Evolutionary conservation across 2,797 vertebrate species (phyloP).

Genomic region (Xyrichtys novacula): DNA sequence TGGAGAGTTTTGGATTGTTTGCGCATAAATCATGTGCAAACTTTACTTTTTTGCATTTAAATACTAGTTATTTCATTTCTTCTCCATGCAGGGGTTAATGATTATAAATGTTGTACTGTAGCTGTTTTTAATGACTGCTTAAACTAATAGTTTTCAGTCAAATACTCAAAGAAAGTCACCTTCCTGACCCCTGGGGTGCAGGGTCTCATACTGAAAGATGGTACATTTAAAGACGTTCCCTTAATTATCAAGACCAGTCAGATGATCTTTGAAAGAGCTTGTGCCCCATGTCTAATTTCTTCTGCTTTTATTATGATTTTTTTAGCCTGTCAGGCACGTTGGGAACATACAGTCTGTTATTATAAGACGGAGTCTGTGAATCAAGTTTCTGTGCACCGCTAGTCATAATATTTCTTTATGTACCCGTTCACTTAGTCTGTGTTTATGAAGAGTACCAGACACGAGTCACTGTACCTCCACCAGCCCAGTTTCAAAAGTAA

Average conservation of each 20-base stretch:
- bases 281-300: not conserved
- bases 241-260: not conserved
- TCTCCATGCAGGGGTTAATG: not conserved
- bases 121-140: not conserved
- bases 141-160: not conserved
- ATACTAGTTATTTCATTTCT: too few relatives aligned
- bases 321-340: not conserved
- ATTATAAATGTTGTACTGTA: not conserved
- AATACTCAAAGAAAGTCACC: not conserved
- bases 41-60: not conserved
- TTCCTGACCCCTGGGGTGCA: not conserved
- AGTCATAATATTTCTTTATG: slow-evolving; percentile 45
- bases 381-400: slow-evolving; percentile 29
- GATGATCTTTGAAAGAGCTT: not conserved
- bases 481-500: slow-evolving; percentile 59
- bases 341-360: not conserved
- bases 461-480: slow-evolving; percentile 22
- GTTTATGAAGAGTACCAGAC: slow-evolving; percentile 61
- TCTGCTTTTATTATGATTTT: not conserved
- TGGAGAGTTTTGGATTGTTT: not conserved
- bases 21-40: not conserved
- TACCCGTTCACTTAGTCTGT: slow-evolving; percentile 31
- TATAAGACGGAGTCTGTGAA: slow-evolving; percentile 15
- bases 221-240: not conserved
- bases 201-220: not conserved